These are phyloP conservation scores for Tragelaphus buxtoni DNA, from an alignment of 2,113 vertebrate species.

Conservation along the genomic window DNA sequence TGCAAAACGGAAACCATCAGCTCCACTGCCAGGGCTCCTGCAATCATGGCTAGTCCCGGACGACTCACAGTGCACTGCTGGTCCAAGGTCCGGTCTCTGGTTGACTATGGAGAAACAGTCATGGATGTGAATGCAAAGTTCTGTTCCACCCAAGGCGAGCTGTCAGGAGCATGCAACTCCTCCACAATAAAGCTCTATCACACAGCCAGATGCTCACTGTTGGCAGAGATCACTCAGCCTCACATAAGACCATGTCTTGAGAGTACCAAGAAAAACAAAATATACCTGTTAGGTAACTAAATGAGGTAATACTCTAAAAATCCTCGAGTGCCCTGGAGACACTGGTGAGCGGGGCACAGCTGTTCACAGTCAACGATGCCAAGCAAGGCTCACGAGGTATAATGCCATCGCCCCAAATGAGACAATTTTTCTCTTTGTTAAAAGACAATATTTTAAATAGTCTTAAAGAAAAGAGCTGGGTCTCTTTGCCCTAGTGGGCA, in stretches of 20 bases:
- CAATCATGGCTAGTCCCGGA: constrained; percentile 95
- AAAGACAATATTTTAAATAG: neutral
- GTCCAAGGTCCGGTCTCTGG: constrained; percentile 95
- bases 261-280: neutral
- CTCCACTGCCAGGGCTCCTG: constrained; percentile 95
- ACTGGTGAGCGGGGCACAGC: neutral
- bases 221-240: neutral
- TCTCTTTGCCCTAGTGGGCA: neutral
- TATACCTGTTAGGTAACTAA: neutral
- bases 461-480: neutral
- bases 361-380: neutral
- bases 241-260: neutral
- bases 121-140: neutral
- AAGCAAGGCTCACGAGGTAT: neutral
- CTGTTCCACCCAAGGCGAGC: neutral
- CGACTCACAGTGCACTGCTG: constrained; percentile 98
- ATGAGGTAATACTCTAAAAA: neutral
- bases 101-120: constrained; percentile 85
- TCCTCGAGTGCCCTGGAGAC: neutral
- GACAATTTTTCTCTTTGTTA: neutral
- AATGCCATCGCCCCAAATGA: neutral
- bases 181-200: neutral
- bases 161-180: neutral
- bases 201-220: neutral
- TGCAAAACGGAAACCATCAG: constrained; percentile 97